Evolutionary conservation across 2,113 vertebrate genomes (phyloP).

Genomic region (Zosterops hypoxanthus): DNA sequence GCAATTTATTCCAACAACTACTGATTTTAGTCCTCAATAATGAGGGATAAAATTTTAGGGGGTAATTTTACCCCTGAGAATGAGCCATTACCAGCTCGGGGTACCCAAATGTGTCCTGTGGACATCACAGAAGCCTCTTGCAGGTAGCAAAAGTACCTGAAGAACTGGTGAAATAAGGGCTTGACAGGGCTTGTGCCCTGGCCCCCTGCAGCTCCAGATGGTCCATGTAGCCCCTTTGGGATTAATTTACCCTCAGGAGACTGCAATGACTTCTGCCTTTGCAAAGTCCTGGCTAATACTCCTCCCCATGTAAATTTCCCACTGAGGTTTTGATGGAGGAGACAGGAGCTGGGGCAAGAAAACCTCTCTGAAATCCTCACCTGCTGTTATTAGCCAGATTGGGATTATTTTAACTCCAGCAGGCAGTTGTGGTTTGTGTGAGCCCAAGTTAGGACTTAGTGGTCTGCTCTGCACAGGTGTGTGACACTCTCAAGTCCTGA

Average conservation of each 20-base stretch:
- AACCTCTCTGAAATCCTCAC: background rate
- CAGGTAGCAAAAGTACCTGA: background rate
- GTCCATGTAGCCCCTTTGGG: fast-evolving
- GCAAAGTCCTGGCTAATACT: background rate
- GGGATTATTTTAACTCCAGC: background rate
- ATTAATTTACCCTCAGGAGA: background rate
- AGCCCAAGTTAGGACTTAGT: background rate
- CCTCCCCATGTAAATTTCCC: background rate
- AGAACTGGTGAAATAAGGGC: background rate
- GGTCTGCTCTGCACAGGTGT: fast-evolving
- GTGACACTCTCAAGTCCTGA: background rate
- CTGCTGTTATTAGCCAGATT: background rate
- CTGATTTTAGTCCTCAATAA: background rate
- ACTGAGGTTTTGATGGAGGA: background rate
- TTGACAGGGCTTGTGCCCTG: background rate
- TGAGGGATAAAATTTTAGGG: too few species aligned
- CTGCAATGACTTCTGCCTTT: background rate
- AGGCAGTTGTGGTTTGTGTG: background rate
- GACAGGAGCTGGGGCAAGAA: background rate
- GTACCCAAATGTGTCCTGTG: background rate
- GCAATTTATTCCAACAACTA: background rate
- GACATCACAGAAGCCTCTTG: background rate
- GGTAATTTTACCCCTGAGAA: too few species aligned
- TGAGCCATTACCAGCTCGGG: background rate
- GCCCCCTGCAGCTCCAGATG: background rate